These are phyloP conservation scores for Urocyon cinereoargenteus DNA, from an alignment of 2,797 vertebrate species.

Conservation along the genomic window DNA sequence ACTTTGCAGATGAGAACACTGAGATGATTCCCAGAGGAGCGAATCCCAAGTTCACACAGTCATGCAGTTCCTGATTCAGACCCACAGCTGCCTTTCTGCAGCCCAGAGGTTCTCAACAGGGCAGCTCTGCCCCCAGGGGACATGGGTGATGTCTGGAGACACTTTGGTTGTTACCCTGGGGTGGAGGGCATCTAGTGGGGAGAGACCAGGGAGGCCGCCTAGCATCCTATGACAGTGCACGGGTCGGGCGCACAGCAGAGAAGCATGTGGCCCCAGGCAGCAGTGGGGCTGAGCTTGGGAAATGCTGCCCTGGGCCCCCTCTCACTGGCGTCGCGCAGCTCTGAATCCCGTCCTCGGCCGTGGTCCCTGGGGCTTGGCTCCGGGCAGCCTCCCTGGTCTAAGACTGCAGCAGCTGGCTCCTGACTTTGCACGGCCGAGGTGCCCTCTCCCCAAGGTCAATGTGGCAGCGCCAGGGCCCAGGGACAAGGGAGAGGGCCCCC, in stretches of 20 bases:
- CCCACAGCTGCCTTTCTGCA: not conserved
- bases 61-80: accelerated
- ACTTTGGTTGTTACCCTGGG: not conserved
- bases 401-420: not conserved
- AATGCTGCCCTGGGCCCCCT: not conserved
- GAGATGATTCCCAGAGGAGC: not conserved
- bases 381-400: not conserved
- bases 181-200: not conserved
- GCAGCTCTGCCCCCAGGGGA: not conserved
- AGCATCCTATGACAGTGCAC: accelerated
- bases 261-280: accelerated
- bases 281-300: accelerated
- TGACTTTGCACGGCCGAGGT: accelerated
- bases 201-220: accelerated
- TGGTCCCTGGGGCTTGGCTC: not conserved
- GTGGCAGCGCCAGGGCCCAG: not conserved
- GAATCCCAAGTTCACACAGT: no score
- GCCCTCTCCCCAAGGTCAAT: not conserved
- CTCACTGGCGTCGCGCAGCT: not conserved
- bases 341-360: accelerated
- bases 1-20: no score
- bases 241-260: accelerated
- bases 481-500: not conserved
- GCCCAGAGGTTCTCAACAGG: not conserved
- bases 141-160: not conserved